Evolutionary conservation across 1,140 invertebrate species (phyloP).

Genomic region (Protaetia brevitarsis): DNA sequence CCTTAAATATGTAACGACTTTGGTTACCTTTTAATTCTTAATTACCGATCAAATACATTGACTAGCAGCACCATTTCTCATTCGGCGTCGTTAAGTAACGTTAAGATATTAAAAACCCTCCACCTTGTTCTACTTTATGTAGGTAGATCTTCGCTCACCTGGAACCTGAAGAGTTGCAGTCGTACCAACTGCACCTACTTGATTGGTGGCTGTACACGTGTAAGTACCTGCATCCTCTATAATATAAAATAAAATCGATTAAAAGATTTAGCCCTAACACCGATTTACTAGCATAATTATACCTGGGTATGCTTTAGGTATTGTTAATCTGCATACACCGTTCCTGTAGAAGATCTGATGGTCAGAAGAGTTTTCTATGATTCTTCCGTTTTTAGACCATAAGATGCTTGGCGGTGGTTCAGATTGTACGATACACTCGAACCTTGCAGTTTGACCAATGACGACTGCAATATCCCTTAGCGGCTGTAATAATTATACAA

Average conservation of each 20-base stretch:
- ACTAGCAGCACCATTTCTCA: slow-evolving; percentile 16
- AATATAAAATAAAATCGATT: slow-evolving; percentile 34
- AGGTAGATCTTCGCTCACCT: slow-evolving; percentile 66
- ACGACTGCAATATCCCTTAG: slow-evolving; percentile 70
- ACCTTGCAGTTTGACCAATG: slow-evolving; percentile 66
- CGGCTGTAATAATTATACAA: slow-evolving; percentile 54
- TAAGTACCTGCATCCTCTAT: slow-evolving; percentile 69
- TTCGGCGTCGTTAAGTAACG: not conserved
- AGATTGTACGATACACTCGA: slow-evolving; percentile 75
- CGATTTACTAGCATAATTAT: slow-evolving; percentile 48
- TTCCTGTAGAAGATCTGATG: slow-evolving; percentile 66
- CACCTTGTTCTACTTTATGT: slow-evolving; percentile 45
- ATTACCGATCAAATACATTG: not conserved
- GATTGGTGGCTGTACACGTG: slow-evolving; percentile 66
- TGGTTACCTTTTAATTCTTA: slow-evolving; percentile 10
- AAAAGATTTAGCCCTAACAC: not conserved
- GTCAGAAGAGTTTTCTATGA: slow-evolving; percentile 59
- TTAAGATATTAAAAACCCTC: slow-evolving; percentile 32
- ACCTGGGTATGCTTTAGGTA: slow-evolving; percentile 65
- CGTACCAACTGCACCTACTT: slow-evolving; percentile 60
- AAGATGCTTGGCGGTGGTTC: slow-evolving; percentile 68
- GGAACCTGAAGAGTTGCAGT: slow-evolving; percentile 64
- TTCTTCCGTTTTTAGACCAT: slow-evolving; percentile 68
- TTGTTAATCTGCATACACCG: slow-evolving; percentile 68
- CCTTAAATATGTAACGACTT: not conserved